A percentile compares a stretch with the other conserved stretches of the same genome.
Evolutionary conservation across 2,113 vertebrate species (phyloP).

Genomic region (Oryctolagus cuniculus): DNA sequence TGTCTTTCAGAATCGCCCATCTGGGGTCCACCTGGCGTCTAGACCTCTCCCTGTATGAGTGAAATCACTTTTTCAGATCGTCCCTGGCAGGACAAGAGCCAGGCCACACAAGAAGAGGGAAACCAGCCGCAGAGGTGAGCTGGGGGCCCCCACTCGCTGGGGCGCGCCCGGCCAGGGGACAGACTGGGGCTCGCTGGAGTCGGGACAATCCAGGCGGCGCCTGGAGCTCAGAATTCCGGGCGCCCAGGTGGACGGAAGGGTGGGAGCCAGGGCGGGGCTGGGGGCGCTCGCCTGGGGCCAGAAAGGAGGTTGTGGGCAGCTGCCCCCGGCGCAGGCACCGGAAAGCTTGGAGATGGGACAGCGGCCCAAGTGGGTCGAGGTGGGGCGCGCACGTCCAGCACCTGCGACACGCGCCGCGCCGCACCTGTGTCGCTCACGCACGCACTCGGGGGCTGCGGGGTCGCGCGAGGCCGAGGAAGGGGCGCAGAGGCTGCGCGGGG

Average conservation of each 20-base stretch:
- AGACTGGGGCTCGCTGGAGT: background rate
- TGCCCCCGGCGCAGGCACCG: background rate
- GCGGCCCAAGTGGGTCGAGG: background rate
- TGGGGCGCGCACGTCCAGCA: accelerated
- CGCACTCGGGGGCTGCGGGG: background rate
- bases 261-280: accelerated
- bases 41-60: background rate
- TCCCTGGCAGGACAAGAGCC: background rate
- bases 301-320: background rate
- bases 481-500: accelerated
- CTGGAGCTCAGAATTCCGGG: background rate
- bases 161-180: background rate
- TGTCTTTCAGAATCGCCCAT: background rate
- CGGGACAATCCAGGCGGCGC: background rate
- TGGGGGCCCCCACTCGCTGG: background rate
- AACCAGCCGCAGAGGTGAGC: background rate
- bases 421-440: accelerated
- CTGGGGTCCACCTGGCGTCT: constrained; percentile 33
- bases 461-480: accelerated
- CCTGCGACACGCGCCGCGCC: background rate
- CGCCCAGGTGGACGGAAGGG: background rate
- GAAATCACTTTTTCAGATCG: background rate
- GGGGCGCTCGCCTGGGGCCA: too few relatives aligned
- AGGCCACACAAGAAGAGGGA: background rate
- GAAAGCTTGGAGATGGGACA: background rate